Conservation (phyloP, 2,113 vertebrate species). For the Bombycilla garrulus region DNA sequence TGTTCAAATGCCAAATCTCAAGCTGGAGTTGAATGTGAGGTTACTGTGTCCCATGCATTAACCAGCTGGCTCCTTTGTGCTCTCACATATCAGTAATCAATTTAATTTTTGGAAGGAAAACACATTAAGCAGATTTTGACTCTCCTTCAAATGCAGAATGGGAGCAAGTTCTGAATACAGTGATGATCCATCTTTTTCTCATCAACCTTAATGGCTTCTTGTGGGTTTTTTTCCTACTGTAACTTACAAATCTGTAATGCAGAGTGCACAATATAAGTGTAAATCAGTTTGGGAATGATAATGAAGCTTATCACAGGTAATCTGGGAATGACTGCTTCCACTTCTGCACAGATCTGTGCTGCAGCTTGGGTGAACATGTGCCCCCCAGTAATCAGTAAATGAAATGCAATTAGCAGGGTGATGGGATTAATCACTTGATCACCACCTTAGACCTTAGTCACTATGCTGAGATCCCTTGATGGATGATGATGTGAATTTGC, state of each 20-base stretch:
- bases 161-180: not conserved
- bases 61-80: not conserved
- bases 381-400: slow-evolving; percentile 59
- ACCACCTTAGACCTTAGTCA: slow-evolving; percentile 38
- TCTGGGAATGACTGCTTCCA: slow-evolving; percentile 9
- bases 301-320: slow-evolving; percentile 40
- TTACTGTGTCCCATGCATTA: not conserved
- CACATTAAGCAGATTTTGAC: not conserved
- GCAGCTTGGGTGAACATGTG: not conserved
- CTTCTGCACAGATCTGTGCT: not conserved
- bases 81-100: not conserved
- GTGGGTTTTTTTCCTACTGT: not conserved
- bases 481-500: slow-evolving; percentile 55
- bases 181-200: not conserved
- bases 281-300: slow-evolving; percentile 39
- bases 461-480: slow-evolving; percentile 42
- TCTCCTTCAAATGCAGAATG: not conserved
- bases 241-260: not conserved
- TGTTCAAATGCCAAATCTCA: not conserved
- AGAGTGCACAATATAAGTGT: not conserved
- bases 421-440: slow-evolving; percentile 63
- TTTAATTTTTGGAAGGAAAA: not conserved
- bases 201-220: not conserved
- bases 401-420: slow-evolving; percentile 58
- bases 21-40: not conserved